phyloP scores from a whole-genome alignment of 2,888 invertebrate species.

The Rhagonycha lutea region DNA sequence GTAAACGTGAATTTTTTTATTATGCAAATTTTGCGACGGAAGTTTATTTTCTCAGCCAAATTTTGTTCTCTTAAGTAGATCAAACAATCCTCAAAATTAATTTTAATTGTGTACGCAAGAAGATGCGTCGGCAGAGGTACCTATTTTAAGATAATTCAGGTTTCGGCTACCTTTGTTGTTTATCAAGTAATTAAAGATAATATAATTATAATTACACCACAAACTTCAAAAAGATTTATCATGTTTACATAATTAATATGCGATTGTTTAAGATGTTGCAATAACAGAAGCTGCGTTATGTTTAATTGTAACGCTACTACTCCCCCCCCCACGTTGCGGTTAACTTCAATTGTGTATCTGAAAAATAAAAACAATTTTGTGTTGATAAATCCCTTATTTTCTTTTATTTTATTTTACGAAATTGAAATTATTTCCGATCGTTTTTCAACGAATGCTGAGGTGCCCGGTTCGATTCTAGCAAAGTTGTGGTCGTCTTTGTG shows the following conservation, averaged over 20 bases:
- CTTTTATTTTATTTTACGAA: no score
- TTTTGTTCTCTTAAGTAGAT: no score
- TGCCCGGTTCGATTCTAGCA: no score
- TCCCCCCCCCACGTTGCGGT: no score
- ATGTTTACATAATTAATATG: neutral
- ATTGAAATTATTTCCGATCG: neutral
- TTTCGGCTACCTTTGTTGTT: neutral
- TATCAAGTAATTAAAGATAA: conserved; percentile 2
- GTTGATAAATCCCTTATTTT: neutral
- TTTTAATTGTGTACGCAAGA: neutral
- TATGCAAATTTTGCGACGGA: no score
- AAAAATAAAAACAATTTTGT: no score
- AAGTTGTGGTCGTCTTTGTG: no score
- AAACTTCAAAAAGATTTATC: conserved; percentile 1
- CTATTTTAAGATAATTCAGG: neutral
- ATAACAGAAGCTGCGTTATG: neutral
- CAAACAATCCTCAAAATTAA: neutral
- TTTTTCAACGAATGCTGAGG: no score
- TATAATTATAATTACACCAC: neutral
- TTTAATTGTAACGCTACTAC: neutral
- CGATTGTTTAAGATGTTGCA: neutral
- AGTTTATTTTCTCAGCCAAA: no score
- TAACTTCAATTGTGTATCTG: no score
- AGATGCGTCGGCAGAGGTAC: neutral
- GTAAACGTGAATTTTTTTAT: no score